Evolutionary conservation across 2,113 vertebrate species (phyloP).

Genomic region (Chinchilla lanigera): DNA sequence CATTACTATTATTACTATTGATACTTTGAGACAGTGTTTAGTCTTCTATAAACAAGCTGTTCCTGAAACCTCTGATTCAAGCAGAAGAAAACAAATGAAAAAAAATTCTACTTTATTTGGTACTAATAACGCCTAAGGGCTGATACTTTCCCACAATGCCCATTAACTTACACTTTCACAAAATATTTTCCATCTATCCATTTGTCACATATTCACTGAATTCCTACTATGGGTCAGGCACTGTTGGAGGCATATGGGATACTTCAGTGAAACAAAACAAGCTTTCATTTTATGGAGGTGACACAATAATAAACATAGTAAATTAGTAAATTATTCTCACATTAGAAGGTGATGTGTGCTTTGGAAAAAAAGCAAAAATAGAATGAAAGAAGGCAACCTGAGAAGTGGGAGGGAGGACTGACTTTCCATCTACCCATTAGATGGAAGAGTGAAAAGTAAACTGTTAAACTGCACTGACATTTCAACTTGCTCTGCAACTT

Average conservation of each 20-base stretch:
- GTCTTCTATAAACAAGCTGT: constrained; percentile 17
- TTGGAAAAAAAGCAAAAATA: neutral
- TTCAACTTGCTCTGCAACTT: neutral
- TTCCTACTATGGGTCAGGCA: neutral
- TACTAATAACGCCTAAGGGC: neutral
- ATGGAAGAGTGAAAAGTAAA: neutral
- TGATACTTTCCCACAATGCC: neutral
- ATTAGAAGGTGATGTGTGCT: neutral
- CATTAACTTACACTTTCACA: neutral
- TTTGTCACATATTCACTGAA: neutral
- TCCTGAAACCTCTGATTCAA: constrained; percentile 2
- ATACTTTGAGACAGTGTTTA: neutral
- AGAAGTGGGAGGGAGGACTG: neutral
- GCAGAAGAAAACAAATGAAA: neutral
- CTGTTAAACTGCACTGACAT: neutral
- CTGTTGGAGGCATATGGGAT: neutral
- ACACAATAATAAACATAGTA: neutral
- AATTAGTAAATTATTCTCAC: neutral
- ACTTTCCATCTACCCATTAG: neutral
- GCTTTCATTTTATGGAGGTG: neutral
- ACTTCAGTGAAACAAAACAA: neutral
- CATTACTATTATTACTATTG: neutral
- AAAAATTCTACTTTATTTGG: neutral
- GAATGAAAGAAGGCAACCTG: neutral
- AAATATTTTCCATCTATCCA: neutral